Percentiles rank a stretch among this genome's conserved stretches.
Conservation (phyloP, 2,797 vertebrate species). For the Gambusia yucatana region DNA sequence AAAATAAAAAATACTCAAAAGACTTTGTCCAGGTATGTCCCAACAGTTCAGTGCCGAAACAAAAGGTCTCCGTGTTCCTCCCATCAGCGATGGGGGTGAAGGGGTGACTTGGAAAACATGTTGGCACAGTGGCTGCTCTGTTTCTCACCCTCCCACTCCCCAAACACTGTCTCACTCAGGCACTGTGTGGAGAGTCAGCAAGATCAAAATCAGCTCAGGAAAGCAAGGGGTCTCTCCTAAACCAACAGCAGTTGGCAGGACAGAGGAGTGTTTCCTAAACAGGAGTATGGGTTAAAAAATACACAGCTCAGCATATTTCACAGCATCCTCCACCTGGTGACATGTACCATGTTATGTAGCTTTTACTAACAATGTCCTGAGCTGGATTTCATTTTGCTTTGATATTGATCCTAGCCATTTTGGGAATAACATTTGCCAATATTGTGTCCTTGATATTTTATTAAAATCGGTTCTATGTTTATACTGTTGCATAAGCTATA, state of each 20-base stretch:
- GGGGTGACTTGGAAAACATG: slow-evolving; percentile 36
- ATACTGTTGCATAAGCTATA: not conserved
- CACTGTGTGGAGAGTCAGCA: slow-evolving; percentile 75
- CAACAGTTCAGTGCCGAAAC: slow-evolving; percentile 37
- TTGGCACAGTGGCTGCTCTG: slow-evolving; percentile 56
- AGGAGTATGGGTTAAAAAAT: slow-evolving; percentile 48
- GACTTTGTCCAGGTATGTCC: slow-evolving; percentile 52
- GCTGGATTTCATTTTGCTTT: not conserved
- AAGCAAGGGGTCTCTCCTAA: slow-evolving; percentile 73
- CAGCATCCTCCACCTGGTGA: slow-evolving; percentile 40
- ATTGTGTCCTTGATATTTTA: not conserved
- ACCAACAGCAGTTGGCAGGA: slow-evolving; percentile 72
- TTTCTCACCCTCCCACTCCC: slow-evolving; percentile 42
- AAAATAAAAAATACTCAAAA: slow-evolving; percentile 52
- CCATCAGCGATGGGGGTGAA: not conserved
- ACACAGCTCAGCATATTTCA: slow-evolving; percentile 60
- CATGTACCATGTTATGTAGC: not conserved
- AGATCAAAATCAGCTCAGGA: slow-evolving; percentile 71
- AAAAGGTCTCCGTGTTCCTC: slow-evolving; percentile 51
- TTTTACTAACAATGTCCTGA: not conserved
- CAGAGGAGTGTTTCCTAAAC: slow-evolving; percentile 53
- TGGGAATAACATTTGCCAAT: not conserved
- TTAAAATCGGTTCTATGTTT: not conserved
- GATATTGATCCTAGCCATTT: not conserved
- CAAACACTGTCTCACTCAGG: slow-evolving; percentile 51